Percentiles rank a stretch among this genome's conserved stretches.
phyloP scores from a whole-genome alignment of 2,888 invertebrate species.

The Apocheima hispidaria region DNA sequence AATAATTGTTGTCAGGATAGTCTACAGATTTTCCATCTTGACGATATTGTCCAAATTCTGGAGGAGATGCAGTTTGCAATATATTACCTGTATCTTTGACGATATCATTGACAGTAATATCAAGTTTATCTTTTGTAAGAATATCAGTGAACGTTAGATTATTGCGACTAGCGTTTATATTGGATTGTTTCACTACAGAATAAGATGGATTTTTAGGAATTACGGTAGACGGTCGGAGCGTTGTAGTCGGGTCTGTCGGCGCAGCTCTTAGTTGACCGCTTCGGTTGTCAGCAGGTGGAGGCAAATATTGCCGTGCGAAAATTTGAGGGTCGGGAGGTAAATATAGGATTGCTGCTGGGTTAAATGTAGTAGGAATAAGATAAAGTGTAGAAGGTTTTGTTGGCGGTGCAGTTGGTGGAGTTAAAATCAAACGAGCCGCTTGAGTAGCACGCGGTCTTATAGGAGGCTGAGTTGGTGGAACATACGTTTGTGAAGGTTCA shows the following conservation, averaged over 20 bases:
- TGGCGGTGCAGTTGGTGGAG: slow-evolving; percentile 55
- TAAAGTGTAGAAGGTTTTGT: slow-evolving; percentile 63
- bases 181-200: slow-evolving; percentile 51
- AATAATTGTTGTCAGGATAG: slow-evolving; percentile 58
- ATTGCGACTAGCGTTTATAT: slow-evolving; percentile 57
- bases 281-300: slow-evolving; percentile 57
- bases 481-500: slow-evolving; percentile 52
- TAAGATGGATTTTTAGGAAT: slow-evolving; percentile 30
- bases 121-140: slow-evolving; percentile 75
- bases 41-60: slow-evolving; percentile 56
- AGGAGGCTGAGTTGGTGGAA: slow-evolving; percentile 53
- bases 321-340: slow-evolving; percentile 61
- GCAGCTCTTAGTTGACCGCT: slow-evolving; percentile 45
- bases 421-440: slow-evolving; percentile 54
- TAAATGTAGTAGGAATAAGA: slow-evolving; percentile 69
- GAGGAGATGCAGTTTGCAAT: slow-evolving; percentile 64
- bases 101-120: slow-evolving; percentile 73
- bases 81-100: slow-evolving; percentile 72
- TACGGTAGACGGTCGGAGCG: slow-evolving; percentile 9
- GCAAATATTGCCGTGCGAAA: slow-evolving; percentile 65
- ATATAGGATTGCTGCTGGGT: slow-evolving; percentile 65
- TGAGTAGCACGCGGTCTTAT: slow-evolving; percentile 47
- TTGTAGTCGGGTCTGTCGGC: slow-evolving; percentile 33
- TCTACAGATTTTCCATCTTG: slow-evolving; percentile 56
- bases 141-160: slow-evolving; percentile 75